Evolutionary conservation across 2,113 vertebrate genomes (phyloP), one percentile per base, ranked within the genome.

Genomic region (Brachypteracias leptosomus): DNA sequence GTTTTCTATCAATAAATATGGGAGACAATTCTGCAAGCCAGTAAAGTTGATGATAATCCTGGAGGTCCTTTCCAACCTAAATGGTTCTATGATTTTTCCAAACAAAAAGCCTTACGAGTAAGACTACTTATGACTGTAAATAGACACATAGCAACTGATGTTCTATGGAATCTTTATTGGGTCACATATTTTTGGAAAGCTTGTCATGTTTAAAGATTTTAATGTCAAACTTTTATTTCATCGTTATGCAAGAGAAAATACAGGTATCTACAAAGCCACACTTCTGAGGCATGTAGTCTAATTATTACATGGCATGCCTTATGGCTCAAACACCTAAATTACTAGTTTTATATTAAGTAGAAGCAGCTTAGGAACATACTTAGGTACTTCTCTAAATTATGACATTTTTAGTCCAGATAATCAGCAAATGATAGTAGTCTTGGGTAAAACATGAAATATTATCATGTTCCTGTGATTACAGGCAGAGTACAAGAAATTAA

Each of bases 361-460:
- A 38, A 96, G 78, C 85, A 82, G 81, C 72, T 89, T 93, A 85
- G 65, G 33, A 91, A 63, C 40, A 85, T 81, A 93, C 49, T 81
- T 88, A 93, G 90, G 68, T 86, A 84, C 29, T 89, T 91, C 47
- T 83, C 29, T 85, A 79, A 93, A 93, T 92, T 85, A 89, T n/a
- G 63, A 44, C 16, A 16, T 42, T 80, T 82, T 95, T 84, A 95
- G 82, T 72, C 52, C 81, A 92, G 62, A 91, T 95, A 94, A 95
- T 96, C 80, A 92, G 54, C n/a, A 92, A 89, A 51, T 61, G 9
- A 95, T 95, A 89, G 26, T n/a, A 87, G 76, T 88, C 55, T 76
- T 83, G 68, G 78, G 61, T 89, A 87, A 86, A 96, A 96, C 80
- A 95, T 86, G 63, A 93, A 97, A 92, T 88, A 89, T 88, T 89